phyloP scores from a whole-genome alignment of 2,797 vertebrate species.

The Amazonetta brasiliensis region DNA sequence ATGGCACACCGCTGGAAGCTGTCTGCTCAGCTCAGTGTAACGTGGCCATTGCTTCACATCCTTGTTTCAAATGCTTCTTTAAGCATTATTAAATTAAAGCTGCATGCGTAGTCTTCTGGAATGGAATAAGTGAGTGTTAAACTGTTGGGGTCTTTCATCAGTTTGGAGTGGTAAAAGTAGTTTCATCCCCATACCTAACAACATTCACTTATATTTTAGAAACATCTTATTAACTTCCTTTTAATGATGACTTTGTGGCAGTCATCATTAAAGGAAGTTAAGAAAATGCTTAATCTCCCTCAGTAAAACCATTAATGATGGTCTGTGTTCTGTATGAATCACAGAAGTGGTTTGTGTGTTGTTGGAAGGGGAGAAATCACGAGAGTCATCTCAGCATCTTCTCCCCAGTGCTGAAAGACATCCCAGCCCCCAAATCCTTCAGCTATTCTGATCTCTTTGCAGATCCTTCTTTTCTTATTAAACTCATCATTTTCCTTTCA shows the following conservation, averaged over 20 bases:
- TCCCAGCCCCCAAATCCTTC: neutral
- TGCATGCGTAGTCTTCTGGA: rapidly evolving
- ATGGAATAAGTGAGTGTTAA: neutral
- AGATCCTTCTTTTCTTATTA: neutral
- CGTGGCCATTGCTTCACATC: neutral
- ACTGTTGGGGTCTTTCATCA: neutral
- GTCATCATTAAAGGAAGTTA: neutral
- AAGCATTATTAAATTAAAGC: neutral
- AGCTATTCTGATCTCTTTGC: neutral
- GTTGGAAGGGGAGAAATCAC: neutral
- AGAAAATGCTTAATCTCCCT: neutral
- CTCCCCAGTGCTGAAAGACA: rapidly evolving
- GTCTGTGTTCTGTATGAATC: neutral
- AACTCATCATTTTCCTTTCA: neutral
- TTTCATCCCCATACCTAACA: neutral
- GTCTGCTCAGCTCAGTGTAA: neutral
- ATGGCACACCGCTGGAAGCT: neutral
- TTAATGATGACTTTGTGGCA: neutral
- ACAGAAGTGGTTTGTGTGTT: neutral
- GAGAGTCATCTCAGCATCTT: rapidly evolving
- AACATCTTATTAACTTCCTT: rapidly evolving
- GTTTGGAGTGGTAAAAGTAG: rapidly evolving
- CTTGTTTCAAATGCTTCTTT: neutral
- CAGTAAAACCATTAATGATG: neutral
- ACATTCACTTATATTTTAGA: neutral